These are phyloP conservation scores for Alloscopus bannaensis DNA, from an alignment of 2,888 invertebrate species.

Conservation along the genomic window DNA sequence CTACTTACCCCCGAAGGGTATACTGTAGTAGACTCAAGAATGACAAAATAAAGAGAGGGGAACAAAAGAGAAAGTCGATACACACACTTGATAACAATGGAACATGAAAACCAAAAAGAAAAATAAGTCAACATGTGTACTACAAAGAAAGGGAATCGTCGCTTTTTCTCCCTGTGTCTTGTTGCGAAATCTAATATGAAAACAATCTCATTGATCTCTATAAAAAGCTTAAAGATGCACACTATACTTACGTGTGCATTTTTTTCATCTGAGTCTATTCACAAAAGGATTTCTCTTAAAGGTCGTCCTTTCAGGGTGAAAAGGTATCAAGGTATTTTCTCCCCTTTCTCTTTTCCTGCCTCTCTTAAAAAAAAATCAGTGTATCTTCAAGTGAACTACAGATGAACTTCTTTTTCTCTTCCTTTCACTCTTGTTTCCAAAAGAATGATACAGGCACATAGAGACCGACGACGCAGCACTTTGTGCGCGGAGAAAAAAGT, in stretches of 20 bases:
- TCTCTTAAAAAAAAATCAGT: conserved; percentile 13
- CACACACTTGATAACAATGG: no score
- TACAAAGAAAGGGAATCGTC: conserved; percentile 17
- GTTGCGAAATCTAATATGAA: conserved; percentile 17
- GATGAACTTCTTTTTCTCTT: conserved; percentile 32
- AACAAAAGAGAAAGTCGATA: conserved; percentile 15
- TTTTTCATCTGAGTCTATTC: conserved; percentile 21
- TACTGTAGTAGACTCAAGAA: neutral
- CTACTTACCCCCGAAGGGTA: conserved; percentile 30
- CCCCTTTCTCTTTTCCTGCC: no score
- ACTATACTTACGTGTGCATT: no score
- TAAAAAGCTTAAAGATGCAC: no score
- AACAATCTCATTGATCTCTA: conserved; percentile 34
- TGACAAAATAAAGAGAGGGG: conserved; percentile 10
- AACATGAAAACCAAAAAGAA: conserved; percentile 7
- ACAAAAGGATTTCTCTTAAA: conserved; percentile 21
- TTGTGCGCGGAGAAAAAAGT: no score
- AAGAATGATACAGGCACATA: no score
- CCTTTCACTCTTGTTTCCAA: neutral
- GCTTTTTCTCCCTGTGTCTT: neutral
- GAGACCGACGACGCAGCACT: no score
- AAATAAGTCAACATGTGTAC: conserved; percentile 17
- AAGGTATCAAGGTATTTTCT: no score
- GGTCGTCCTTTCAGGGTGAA: neutral
- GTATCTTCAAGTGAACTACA: conserved; percentile 13